Conservation (phyloP, 2,888 invertebrate genomes). For the Drosophila acutilabella region DNA sequence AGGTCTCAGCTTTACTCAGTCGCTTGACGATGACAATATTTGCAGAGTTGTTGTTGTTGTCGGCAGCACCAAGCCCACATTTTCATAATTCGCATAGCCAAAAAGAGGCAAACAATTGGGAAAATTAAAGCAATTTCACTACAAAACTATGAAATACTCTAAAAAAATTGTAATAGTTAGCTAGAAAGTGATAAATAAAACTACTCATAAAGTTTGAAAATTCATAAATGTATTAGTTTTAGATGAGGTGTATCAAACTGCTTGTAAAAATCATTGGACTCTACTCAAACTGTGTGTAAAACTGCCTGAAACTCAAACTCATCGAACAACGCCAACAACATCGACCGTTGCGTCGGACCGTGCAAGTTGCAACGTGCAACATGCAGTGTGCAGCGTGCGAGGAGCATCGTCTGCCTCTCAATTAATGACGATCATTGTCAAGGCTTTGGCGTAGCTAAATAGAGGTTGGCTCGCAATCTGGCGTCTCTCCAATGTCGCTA, state of each 20-base stretch:
- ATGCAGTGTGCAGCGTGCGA: slow-evolving; percentile 12
- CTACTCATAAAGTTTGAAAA: neutral
- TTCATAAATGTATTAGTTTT: neutral
- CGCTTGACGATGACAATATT: slow-evolving; percentile 60
- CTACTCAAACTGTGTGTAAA: neutral
- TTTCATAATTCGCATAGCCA: slow-evolving; percentile 74
- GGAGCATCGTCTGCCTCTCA: slow-evolving; percentile 66
- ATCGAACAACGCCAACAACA: slow-evolving; percentile 59
- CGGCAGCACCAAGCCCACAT: slow-evolving; percentile 72
- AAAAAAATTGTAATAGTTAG: neutral
- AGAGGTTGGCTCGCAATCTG: slow-evolving; percentile 71
- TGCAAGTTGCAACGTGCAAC: slow-evolving; percentile 18
- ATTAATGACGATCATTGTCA: slow-evolving; percentile 81
- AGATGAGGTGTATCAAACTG: slow-evolving; percentile 1
- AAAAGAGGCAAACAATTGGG: slow-evolving; percentile 40
- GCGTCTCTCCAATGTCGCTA: slow-evolving; percentile 59
- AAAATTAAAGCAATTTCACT: neutral
- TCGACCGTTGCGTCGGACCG: slow-evolving; percentile 32
- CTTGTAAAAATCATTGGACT: neutral
- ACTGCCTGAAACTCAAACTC: slow-evolving; percentile 43
- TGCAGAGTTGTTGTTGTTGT: slow-evolving; percentile 31
- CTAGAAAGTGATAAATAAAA: neutral
- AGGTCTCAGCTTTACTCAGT: slow-evolving; percentile 31
- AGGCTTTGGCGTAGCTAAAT: slow-evolving; percentile 78
- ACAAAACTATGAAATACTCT: slow-evolving; percentile 17